Evolutionary conservation across 2,888 invertebrate species (phyloP), one percentile per base, ranked within the genome.

Genomic region (Dasypogon diadema): DNA sequence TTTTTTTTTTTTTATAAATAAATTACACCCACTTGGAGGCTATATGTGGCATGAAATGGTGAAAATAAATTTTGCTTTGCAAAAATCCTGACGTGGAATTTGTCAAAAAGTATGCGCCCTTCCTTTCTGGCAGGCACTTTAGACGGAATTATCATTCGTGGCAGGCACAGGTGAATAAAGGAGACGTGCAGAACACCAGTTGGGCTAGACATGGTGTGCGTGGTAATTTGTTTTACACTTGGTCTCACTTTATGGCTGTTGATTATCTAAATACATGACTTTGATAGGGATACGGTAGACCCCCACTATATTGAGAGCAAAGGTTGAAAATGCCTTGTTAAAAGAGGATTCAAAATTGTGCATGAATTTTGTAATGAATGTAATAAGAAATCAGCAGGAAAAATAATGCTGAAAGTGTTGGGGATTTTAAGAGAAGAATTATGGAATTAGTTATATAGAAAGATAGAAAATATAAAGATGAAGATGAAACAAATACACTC

Each of bases 21-120:
- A 72, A 72, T 72, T 72, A 72, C 72, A 72, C 54, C 55, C 72
- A 72, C 72, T 72, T 72, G 72, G 55, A 55, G 54, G 48, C 30
- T 72, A 72, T 37, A 54, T 72, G 72, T 55, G 55, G 18, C 72
- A 55, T 72, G 37, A 72, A 72, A 72, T 55, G 37, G 55, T 55
- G 55, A 72, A 72, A 72, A 72, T 70, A 55, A 72, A 54, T 37
- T 72, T 18, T 37, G 21, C 30, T 72, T 72, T 55, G 30, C 54
- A 37, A 55, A 72, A 55, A 55, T 72, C 72, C 55, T 72, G 72
- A 72, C 30, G 55, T 54, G 21, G 18, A 34, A 72, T 72, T 72
- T 72, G 72, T 72, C 72, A 72, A 72, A 51, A 55, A 37, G 34
- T 34, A 55, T 68, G 26, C 10, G 22, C 22, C 14, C 30, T 24